Percentiles rank a stretch among this genome's conserved stretches.
Evolutionary conservation across 2,113 vertebrate genomes (phyloP).

Genomic region (Syngnathus typhle): DNA sequence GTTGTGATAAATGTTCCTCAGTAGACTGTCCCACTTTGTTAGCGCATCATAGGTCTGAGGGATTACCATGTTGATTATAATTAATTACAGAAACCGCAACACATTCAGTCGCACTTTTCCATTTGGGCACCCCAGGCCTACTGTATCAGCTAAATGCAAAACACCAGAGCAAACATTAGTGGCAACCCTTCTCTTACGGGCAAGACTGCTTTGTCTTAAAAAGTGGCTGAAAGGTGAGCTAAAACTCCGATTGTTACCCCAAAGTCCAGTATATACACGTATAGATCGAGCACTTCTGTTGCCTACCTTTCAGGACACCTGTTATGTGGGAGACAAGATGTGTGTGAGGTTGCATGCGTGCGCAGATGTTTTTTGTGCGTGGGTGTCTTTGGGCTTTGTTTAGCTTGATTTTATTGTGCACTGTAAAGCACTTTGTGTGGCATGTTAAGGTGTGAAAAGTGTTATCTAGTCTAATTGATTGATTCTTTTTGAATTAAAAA

Average conservation of each 20-base stretch:
- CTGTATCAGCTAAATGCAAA: neutral
- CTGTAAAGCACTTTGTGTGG: neutral
- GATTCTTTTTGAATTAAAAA: neutral
- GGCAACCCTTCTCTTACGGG: neutral
- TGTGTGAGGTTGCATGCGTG: constrained; percentile 9
- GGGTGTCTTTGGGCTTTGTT: neutral
- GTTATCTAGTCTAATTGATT: neutral
- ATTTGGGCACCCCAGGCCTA: neutral
- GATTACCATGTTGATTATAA: neutral
- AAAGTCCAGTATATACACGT: neutral
- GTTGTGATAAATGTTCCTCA: neutral
- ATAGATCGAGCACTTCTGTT: neutral
- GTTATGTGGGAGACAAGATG: neutral
- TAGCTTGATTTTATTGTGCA: neutral
- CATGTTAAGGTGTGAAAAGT: neutral
- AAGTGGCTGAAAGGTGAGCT: neutral
- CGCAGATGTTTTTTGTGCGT: neutral
- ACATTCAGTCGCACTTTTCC: neutral
- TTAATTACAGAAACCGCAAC: neutral
- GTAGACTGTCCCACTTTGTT: neutral
- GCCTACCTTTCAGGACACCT: neutral
- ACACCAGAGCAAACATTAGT: neutral
- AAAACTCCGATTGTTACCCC: neutral
- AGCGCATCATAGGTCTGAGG: neutral
- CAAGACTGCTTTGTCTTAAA: neutral